Evolutionary conservation across 37 sponge, comb jelly and placozoan species (phyloP), one percentile per base, ranked within the genome.

Genomic region (Petrosia ficiformis): DNA sequence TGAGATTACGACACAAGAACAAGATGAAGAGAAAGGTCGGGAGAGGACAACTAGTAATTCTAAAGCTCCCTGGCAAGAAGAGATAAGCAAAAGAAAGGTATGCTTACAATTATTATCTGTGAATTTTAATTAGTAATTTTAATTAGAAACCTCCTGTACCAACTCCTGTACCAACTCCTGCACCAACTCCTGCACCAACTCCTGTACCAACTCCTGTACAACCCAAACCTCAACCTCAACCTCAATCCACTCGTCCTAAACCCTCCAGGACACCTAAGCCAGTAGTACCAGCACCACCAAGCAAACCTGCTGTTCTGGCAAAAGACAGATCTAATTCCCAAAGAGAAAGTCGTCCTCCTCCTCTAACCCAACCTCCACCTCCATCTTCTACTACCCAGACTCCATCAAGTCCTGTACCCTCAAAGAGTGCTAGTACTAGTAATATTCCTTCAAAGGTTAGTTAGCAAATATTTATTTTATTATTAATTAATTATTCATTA

Each of bases 381-480:
- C 19, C 75, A 74, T 60, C 61, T 57, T 25, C 75, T 58, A 3
- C 75, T 57, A 6, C 75, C 57, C 39, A 19, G 41, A 2, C 61
- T 58, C 11, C 72, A 42, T 28, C 32, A 33, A 10, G 61, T n/a
- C n/a, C n/a, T n/a, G n/a, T n/a, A n/a, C n/a, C n/a, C n/a, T n/a
- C n/a, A n/a, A n/a, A n/a, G n/a, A n/a, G n/a, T n/a, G n/a, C n/a
- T n/a, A n/a, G n/a, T n/a, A n/a, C n/a, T n/a, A n/a, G n/a, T n/a
- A n/a, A n/a, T n/a, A n/a, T n/a, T n/a, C n/a, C n/a, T n/a, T n/a
- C n/a, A n/a, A n/a, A n/a, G n/a, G n/a, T n/a, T n/a, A n/a, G n/a
- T n/a, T n/a, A n/a, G n/a, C n/a, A n/a, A n/a, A n/a, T n/a, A n/a
- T n/a, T n/a, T n/a, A n/a, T n/a, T n/a, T n/a, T n/a, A n/a, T n/a